phyloP scores from a whole-genome alignment of 2,113 vertebrate genomes.

The Holacanthus passer region DNA sequence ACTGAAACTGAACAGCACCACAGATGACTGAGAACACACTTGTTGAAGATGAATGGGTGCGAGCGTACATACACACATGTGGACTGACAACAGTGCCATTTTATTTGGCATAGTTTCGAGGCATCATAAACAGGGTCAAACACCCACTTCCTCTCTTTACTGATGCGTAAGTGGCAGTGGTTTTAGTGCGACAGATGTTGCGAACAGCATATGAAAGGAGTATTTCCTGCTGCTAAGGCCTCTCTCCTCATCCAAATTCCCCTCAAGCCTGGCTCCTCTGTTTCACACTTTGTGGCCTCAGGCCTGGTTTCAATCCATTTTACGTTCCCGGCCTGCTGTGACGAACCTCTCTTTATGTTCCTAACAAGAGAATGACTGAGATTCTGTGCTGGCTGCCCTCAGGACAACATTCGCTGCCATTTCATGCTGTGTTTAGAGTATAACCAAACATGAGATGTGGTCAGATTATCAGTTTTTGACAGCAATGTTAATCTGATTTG shows the following conservation, averaged over 20 bases:
- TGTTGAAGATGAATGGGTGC: background rate
- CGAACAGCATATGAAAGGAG: constrained; percentile 19
- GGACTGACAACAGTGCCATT: background rate
- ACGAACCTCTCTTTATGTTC: constrained; percentile 18
- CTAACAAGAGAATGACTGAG: constrained; percentile 19
- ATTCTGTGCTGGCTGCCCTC: constrained; percentile 22
- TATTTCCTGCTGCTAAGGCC: constrained; percentile 63
- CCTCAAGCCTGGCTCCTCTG: background rate
- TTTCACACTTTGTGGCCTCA: constrained; percentile 31
- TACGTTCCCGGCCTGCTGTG: constrained; percentile 7
- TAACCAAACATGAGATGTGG: background rate
- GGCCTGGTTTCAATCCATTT: constrained; percentile 49
- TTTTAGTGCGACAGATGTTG: constrained; percentile 53
- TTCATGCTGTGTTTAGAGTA: background rate
- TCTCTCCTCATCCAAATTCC: constrained; percentile 40
- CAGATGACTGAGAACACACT: constrained; percentile 19
- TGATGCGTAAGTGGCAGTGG: constrained; percentile 31
- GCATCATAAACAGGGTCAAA: constrained; percentile 42
- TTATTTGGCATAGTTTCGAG: constrained; percentile 12
- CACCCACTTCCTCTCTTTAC: constrained; percentile 47
- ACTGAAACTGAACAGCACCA: constrained; percentile 41
- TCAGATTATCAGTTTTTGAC: background rate
- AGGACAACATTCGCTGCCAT: background rate
- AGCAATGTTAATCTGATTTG: background rate
- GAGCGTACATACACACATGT: background rate